Evolutionary conservation across 2,113 vertebrate species (phyloP), one percentile per base, ranked within the genome.

Genomic region (Eira barbara): DNA sequence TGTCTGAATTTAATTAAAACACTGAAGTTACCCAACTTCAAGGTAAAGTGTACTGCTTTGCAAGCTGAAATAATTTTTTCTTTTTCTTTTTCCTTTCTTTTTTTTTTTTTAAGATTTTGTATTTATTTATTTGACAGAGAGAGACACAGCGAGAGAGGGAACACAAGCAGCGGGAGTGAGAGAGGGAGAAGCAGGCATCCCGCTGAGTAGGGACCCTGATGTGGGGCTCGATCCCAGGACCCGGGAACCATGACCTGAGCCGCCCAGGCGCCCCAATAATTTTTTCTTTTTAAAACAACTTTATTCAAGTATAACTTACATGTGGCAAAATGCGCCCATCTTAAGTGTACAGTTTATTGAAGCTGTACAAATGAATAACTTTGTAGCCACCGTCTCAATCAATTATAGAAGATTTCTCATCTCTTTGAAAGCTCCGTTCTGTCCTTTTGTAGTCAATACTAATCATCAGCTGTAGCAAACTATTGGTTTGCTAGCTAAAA

Each of bases 1-100:
- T 99, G 99, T 97, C 98, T 99, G 42, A 99, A 99, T 98, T 99
- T 99, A 97, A 99, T 99, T 98, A 99, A 99, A 98, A 99, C 99
- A 86, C 97, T 99, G 97, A 99, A 99, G 97, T 98, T 99, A 98
- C 99, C 99, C 52, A 99, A 99, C 98, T 99, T 99, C 89, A 99
- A 99, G 99, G 99, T 99, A 99, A 80, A 87, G 69, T 98, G 93
- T 95, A 21, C 83, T 98, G 27, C n/a, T 97, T 95, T 67, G 20
- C 45, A 61, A n/a, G 79, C 83, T 98, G 89, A 92, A 94, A 65
- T 47, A 65, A 14, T n/a, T n/a, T 91, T 94, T 97, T 63, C 71
- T 96, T 63, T 52, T 17, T 17, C 14, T 6, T 52, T 52, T 49
- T 49, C 49, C 4, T 39, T 39, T 39, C 47, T 2, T 47, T 47